Evolutionary conservation across 2,888 invertebrate species (phyloP), one percentile per base, ranked within the genome.

Genomic region (Lasioglossum malachurum): DNA sequence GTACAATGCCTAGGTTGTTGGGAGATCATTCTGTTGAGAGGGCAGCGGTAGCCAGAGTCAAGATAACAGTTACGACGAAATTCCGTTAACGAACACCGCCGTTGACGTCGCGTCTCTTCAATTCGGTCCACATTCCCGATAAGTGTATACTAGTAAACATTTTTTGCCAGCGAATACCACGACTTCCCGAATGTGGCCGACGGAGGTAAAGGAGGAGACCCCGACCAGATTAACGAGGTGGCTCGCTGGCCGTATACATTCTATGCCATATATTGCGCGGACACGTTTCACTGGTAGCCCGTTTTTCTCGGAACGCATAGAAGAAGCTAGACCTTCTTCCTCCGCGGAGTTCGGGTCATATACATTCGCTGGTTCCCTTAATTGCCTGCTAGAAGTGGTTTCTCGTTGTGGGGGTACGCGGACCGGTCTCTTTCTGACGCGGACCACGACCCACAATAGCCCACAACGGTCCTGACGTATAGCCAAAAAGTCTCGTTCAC

Each of bases 361-460:
- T 76, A 87, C 80, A 83, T 85, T 87, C 69, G 81, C 82, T 76
- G 79, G 84, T 83, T 82, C 35, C 84, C 84, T 87, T 88, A 88
- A 88, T 88, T 87, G 88, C 88, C 78, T 53, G 35, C 41, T 31
- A 78, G 80, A 75, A 84, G 80, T 60, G 76, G 83, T 78, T 76
- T 87, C 84, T 78, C 77, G 82, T 69, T 72, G 67, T 46, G 72
- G 64, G 67, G 53, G 64, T 75, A 88, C 84, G 73, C 78, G 75
- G 41, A 80, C 60, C 74, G 71, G 77, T 88, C 82, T 72, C 75
- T 88, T 87, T 84, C 73, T 41, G 75, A 80, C 81, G 23, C n/a
- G 44, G 31, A 23, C 74, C 69, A 49, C 16, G 57, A 57, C 57
- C 57, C 57, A n/a, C 57, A 4, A n/a, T 57, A 10, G n/a, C 57